phyloP scores from a whole-genome alignment of 2,113 vertebrate genomes.

The Syngnathoides biaculeatus region DNA sequence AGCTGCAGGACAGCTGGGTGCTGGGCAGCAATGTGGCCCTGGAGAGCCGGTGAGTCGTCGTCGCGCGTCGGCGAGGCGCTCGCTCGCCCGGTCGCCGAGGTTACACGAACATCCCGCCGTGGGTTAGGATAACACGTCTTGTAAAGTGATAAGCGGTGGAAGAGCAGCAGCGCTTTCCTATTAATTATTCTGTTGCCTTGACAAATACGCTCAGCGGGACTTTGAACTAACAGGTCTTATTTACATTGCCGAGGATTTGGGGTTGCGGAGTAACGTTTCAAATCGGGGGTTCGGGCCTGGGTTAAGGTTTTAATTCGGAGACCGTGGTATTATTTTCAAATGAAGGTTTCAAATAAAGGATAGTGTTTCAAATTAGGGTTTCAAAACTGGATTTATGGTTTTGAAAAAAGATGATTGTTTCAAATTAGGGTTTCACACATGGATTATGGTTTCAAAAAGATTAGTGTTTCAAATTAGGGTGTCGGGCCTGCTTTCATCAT shows the following conservation, averaged over 20 bases:
- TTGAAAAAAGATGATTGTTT: too few species aligned
- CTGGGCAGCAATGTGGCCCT: slow-evolving; percentile 98
- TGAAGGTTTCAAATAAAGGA: background rate
- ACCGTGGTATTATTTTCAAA: too few species aligned
- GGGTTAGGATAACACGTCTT: background rate
- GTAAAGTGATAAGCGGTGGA: background rate
- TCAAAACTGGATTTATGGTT: too few species aligned
- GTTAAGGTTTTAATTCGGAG: background rate
- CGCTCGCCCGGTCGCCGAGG: background rate
- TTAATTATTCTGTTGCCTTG: background rate
- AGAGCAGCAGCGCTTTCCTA: background rate
- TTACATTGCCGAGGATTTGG: background rate
- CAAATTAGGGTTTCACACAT: too few species aligned
- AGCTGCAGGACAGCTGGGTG: slow-evolving; percentile 99
- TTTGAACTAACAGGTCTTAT: background rate
- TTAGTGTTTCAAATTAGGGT: background rate
- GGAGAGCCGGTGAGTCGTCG: slow-evolving; percentile 90
- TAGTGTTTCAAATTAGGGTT: too few species aligned
- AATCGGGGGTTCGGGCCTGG: background rate
- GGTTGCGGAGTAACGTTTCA: background rate
- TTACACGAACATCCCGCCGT: background rate
- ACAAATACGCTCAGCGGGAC: background rate
- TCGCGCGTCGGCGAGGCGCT: too few species aligned
- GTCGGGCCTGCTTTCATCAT: too few species aligned
- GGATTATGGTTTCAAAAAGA: background rate